A percentile compares a stretch with the other conserved stretches of the same genome.
These are phyloP conservation scores for Myzus persicae DNA, from an alignment of 1,140 invertebrate genomes.

Conservation along the genomic window DNA sequence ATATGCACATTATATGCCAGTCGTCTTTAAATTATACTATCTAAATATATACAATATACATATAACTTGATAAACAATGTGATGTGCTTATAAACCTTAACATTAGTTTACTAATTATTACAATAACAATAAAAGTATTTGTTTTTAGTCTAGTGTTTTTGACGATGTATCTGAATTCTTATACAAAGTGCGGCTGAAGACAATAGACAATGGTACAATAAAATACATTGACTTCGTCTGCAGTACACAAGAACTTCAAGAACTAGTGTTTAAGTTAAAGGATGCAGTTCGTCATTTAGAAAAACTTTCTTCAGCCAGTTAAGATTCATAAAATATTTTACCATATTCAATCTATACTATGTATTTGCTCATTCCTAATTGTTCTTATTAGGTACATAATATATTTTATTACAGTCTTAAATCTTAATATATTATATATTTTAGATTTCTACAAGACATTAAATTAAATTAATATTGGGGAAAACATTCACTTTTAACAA, in stretches of 20 bases:
- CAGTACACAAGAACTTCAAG: constrained; percentile 56
- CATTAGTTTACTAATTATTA: constrained; percentile 2
- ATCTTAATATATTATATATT: background rate
- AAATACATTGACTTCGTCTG: constrained; percentile 58
- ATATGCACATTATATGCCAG: background rate
- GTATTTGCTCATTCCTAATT: constrained; percentile 15
- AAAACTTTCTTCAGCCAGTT: constrained; percentile 62
- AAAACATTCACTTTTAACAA: background rate
- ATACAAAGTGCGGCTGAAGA: constrained; percentile 53
- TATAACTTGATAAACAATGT: background rate
- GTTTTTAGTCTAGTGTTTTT: constrained; percentile 57
- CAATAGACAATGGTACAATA: constrained; percentile 32
- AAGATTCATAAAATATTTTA: constrained; percentile 34
- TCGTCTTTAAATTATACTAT: constrained; percentile 12
- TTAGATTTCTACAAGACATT: background rate
- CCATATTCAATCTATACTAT: background rate
- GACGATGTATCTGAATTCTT: constrained; percentile 53
- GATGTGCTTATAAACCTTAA: background rate
- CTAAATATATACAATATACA: background rate
- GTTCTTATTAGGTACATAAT: background rate
- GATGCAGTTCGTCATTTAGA: constrained; percentile 56
- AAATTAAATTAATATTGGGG: background rate
- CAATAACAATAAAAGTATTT: constrained; percentile 13
- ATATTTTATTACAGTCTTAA: constrained; percentile 31
- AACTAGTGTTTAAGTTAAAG: constrained; percentile 57